phyloP scores from a whole-genome alignment of 1,140 invertebrate genomes.

The Colletes latitarsis region DNA sequence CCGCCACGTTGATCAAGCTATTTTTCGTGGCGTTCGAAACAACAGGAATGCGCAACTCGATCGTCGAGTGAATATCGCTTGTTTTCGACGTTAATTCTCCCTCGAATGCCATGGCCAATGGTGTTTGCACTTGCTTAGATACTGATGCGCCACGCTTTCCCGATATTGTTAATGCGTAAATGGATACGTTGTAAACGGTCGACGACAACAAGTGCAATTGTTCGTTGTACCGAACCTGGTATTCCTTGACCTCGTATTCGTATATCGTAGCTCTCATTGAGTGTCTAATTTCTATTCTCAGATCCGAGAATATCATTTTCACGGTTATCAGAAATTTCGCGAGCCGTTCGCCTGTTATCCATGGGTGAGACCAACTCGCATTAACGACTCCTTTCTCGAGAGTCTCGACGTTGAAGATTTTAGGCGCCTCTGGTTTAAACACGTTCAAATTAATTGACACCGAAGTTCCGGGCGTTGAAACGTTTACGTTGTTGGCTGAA shows the following conservation, averaged over 20 bases:
- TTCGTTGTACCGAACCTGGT: conserved; percentile 30
- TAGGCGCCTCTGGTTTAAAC: conserved; percentile 31
- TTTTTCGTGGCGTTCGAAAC: conserved; percentile 52
- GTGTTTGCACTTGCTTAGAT: not conserved
- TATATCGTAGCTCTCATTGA: not conserved
- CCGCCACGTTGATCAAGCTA: conserved; percentile 47
- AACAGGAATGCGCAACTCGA: conserved; percentile 58
- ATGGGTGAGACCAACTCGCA: conserved; percentile 61
- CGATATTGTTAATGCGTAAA: conserved; percentile 45
- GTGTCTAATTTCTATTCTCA: conserved; percentile 4
- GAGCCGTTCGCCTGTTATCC: conserved; percentile 40
- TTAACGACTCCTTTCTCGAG: conserved; percentile 28
- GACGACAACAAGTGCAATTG: conserved; percentile 55
- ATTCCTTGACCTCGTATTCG: conserved; percentile 11
- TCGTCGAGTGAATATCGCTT: conserved; percentile 28
- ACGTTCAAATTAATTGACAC: not conserved
- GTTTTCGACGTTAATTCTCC: not conserved
- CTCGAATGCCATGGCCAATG: conserved; percentile 40
- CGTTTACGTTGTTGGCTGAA: conserved; percentile 7
- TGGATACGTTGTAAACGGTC: conserved; percentile 44
- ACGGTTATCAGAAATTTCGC: conserved; percentile 31
- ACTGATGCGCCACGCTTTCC: not conserved
- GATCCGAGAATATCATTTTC: conserved; percentile 14
- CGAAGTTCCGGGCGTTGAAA: not conserved
- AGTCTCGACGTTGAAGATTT: not conserved